Evolutionary conservation across 1,140 invertebrate species (phyloP).

Genomic region (Subanguina moxae): DNA sequence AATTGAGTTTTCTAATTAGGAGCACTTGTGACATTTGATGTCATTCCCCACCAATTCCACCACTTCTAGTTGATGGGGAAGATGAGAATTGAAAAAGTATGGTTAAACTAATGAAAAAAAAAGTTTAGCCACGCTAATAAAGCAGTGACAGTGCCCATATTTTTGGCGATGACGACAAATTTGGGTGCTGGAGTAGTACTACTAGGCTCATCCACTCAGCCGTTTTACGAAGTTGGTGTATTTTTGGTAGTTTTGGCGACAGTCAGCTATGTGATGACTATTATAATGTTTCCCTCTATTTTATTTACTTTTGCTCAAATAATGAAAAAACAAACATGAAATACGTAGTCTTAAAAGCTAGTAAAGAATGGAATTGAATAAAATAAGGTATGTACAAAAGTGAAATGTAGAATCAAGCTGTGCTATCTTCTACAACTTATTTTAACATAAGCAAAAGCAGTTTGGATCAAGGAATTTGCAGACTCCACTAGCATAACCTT

Average conservation of each 20-base stretch:
- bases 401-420: no score
- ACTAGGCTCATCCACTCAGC: conserved; percentile 77
- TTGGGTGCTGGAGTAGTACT: conserved; percentile 80
- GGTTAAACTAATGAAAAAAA: no score
- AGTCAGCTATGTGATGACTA: conserved; percentile 84
- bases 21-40: no score
- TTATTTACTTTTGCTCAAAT: conserved; percentile 11
- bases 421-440: no score
- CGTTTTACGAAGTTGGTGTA: conserved; percentile 79
- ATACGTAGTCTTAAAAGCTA: no score
- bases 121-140: conserved; percentile 31
- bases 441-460: conserved; percentile 24
- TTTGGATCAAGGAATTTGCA: conserved; percentile 22
- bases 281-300: conserved; percentile 75
- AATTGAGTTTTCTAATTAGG: no score
- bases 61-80: no score
- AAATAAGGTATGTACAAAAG: no score
- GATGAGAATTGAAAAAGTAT: no score
- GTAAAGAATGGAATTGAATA: no score
- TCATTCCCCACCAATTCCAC: no score
- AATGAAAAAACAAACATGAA: neutral
- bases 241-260: conserved; percentile 83
- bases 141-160: conserved; percentile 67
- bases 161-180: conserved; percentile 85
- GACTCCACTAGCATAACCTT: conserved; percentile 25